These are phyloP conservation scores for Drosophila gaucha DNA, from an alignment of 2,888 invertebrate genomes.

Conservation along the genomic window DNA sequence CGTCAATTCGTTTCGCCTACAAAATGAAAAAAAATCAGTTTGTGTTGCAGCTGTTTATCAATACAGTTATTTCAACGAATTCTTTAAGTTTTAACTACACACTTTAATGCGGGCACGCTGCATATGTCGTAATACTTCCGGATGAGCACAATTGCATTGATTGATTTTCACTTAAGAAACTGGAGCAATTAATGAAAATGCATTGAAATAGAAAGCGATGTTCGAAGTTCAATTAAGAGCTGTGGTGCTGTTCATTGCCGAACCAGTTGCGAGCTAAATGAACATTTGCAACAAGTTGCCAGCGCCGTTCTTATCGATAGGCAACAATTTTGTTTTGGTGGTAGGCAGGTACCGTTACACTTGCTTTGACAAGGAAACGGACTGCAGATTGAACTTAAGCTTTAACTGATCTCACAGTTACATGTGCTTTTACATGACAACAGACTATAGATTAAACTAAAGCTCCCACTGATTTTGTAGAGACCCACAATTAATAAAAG, in stretches of 20 bases:
- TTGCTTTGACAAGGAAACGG: conserved; percentile 50
- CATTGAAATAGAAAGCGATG: conserved; percentile 74
- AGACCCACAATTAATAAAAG: no score
- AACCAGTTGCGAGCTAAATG: conserved; percentile 7
- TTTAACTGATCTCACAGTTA: no score
- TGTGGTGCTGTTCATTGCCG: not conserved
- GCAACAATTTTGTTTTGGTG: not conserved
- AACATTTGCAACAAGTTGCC: conserved; percentile 10
- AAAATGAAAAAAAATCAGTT: conserved; percentile 24
- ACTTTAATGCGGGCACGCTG: conserved; percentile 50
- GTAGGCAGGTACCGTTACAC: conserved; percentile 28
- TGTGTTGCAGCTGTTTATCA: conserved; percentile 41
- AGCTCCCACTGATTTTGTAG: no score
- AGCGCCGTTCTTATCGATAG: not conserved
- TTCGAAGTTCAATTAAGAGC: conserved; percentile 9
- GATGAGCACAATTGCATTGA: conserved; percentile 61
- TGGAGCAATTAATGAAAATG: conserved; percentile 68
- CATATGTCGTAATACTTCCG: conserved; percentile 62
- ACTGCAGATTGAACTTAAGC: conserved; percentile 9
- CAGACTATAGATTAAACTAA: no score
- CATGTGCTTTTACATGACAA: no score
- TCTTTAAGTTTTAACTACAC: conserved; percentile 25
- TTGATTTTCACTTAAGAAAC: conserved; percentile 70
- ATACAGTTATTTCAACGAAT: conserved; percentile 28
- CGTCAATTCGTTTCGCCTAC: conserved; percentile 40